Evolutionary conservation across 2,888 invertebrate genomes (phyloP).

Genomic region (Rhagonycha lutea): DNA sequence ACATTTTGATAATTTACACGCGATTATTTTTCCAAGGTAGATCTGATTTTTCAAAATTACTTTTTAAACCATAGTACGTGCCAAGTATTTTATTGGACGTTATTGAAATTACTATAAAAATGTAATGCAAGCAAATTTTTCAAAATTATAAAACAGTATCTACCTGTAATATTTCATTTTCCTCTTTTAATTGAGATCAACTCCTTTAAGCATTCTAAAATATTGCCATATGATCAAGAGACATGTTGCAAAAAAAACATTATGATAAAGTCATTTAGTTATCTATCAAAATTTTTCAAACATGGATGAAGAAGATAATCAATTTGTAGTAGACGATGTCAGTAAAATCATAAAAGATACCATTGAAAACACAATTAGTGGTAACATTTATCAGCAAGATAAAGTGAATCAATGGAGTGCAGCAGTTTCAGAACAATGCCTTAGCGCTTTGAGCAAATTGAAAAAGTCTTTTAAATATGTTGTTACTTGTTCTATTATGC

Average conservation of each 20-base stretch:
- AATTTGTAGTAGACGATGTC: constrained; percentile 73
- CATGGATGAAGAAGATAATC: constrained; percentile 56
- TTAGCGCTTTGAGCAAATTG: constrained; percentile 72
- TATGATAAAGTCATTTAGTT: constrained; percentile 14
- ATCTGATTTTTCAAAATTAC: too few relatives aligned
- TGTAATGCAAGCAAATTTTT: too few relatives aligned
- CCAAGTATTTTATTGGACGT: too few relatives aligned
- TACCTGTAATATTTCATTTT: too few relatives aligned
- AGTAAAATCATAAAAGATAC: constrained; percentile 76
- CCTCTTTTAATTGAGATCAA: too few relatives aligned
- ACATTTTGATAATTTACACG: too few relatives aligned
- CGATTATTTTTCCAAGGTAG: too few relatives aligned
- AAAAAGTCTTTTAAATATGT: constrained; percentile 84
- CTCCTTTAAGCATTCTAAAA: not conserved
- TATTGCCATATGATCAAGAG: not conserved
- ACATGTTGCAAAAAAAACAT: constrained; percentile 14
- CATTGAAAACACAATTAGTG: constrained; percentile 74
- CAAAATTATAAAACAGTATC: too few relatives aligned
- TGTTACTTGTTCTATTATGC: constrained; percentile 82
- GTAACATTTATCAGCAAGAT: constrained; percentile 68
- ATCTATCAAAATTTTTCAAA: constrained; percentile 39
- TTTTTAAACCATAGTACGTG: too few relatives aligned
- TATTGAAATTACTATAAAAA: too few relatives aligned
- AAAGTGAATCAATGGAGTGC: constrained; percentile 76
- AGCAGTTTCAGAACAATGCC: constrained; percentile 74